These are phyloP conservation scores for Agonopterix subpropinquella DNA, from an alignment of 2,888 invertebrate genomes.

Conservation along the genomic window DNA sequence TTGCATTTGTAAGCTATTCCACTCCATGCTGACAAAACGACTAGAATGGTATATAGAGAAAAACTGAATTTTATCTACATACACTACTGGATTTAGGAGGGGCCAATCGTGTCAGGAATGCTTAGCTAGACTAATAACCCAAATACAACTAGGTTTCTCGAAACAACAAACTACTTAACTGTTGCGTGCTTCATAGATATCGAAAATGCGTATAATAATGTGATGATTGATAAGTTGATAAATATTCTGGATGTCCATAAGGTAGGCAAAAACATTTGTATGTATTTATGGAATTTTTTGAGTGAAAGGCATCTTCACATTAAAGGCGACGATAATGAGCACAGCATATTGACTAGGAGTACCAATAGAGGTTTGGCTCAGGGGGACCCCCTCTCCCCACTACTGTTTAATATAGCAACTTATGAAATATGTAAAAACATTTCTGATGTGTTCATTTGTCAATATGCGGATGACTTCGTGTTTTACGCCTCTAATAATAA, in stretches of 20 bases:
- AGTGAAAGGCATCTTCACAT: not conserved
- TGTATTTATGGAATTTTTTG: not conserved
- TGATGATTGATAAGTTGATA: not conserved
- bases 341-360: not conserved
- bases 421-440: not conserved
- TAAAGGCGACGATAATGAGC: not conserved
- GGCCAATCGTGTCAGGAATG: conserved; percentile 7
- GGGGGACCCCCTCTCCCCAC: not conserved
- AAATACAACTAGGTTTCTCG: conserved; percentile 11
- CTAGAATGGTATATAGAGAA: conserved; percentile 17
- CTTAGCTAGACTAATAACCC: conserved; percentile 3
- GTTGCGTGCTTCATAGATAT: not conserved
- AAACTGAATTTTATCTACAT: conserved; percentile 6
- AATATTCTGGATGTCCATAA: not conserved
- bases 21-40: conserved; percentile 12
- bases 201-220: not conserved
- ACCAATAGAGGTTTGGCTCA: not conserved
- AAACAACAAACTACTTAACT: conserved; percentile 6
- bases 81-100: conserved; percentile 11
- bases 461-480: not conserved
- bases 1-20: conserved; percentile 3
- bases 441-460: not conserved
- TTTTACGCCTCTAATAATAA: not conserved
- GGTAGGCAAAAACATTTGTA: not conserved
- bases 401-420: not conserved